Evolutionary conservation across 2,888 invertebrate genomes (phyloP).

Genomic region (Phengaris alcon): DNA sequence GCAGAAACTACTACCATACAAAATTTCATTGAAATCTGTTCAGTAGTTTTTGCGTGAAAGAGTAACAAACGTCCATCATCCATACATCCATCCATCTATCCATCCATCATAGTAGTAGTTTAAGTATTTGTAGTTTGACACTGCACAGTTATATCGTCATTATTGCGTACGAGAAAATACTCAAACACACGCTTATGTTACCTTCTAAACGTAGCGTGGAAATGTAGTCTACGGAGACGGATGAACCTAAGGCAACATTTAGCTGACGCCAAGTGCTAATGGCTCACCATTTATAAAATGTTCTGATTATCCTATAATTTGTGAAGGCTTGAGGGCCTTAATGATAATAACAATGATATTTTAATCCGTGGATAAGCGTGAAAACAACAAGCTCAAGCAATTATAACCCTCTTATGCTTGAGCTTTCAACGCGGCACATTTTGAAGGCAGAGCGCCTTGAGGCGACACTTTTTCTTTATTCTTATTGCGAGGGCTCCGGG

Average conservation of each 20-base stretch:
- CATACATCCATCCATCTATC: too few species aligned
- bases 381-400: slow-evolving; percentile 7
- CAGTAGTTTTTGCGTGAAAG: too few species aligned
- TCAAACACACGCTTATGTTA: background rate
- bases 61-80: too few species aligned
- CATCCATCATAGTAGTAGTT: too few species aligned
- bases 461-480: slow-evolving; percentile 59
- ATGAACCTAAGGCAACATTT: background rate
- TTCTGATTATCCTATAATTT: background rate
- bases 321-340: background rate
- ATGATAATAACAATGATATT: slow-evolving; percentile 9
- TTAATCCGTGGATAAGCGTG: background rate
- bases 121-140: too few species aligned
- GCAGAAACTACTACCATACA: too few species aligned
- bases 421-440: slow-evolving; percentile 28
- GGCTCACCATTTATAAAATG: background rate
- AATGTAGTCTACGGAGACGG: background rate
- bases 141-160: background rate
- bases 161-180: background rate
- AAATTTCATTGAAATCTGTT: too few species aligned
- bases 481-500: slow-evolving; percentile 41
- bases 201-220: background rate
- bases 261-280: background rate
- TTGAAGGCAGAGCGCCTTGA: slow-evolving; percentile 41
- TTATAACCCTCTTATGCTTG: slow-evolving; percentile 30